A percentile compares a stretch with the other conserved stretches of the same genome.
phyloP scores from a whole-genome alignment of 2,113 vertebrate species.

The Silurus asotus region DNA sequence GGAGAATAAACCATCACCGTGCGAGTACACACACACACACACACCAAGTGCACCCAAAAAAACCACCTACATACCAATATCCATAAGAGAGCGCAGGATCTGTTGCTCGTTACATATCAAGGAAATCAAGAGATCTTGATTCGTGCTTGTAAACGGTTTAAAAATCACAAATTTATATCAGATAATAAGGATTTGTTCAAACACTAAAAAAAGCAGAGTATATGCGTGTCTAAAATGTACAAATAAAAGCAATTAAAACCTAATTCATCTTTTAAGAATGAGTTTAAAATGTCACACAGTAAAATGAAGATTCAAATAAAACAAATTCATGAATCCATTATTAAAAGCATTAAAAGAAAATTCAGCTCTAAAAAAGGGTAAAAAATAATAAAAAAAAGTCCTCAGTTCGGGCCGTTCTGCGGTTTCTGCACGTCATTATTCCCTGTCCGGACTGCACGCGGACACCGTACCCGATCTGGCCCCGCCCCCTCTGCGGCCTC shows the following conservation, averaged over 20 bases:
- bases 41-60: constrained; percentile 34
- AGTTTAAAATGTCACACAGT: constrained; percentile 4
- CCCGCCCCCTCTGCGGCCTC: constrained; percentile 80
- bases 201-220: background rate
- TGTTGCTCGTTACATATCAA: constrained; percentile 33
- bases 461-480: constrained; percentile 76
- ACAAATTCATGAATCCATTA: background rate
- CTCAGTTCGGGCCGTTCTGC: background rate
- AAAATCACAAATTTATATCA: constrained; percentile 28
- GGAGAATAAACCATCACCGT: constrained; percentile 19
- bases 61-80: constrained; percentile 43
- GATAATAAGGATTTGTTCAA: constrained; percentile 8
- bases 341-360: constrained; percentile 8
- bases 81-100: constrained; percentile 15
- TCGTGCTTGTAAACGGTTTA: constrained; percentile 5
- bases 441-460: constrained; percentile 11
- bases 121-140: constrained; percentile 23
- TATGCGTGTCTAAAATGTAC: background rate
- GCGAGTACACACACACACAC: constrained; percentile 22
- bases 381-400: background rate
- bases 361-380: background rate
- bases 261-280: constrained; percentile 12
- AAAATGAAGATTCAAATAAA: constrained; percentile 13
- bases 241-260: background rate
- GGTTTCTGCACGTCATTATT: constrained; percentile 13